Evolutionary conservation across 2,888 invertebrate genomes (phyloP).

Genomic region (Eumacrocentrus americanus): DNA sequence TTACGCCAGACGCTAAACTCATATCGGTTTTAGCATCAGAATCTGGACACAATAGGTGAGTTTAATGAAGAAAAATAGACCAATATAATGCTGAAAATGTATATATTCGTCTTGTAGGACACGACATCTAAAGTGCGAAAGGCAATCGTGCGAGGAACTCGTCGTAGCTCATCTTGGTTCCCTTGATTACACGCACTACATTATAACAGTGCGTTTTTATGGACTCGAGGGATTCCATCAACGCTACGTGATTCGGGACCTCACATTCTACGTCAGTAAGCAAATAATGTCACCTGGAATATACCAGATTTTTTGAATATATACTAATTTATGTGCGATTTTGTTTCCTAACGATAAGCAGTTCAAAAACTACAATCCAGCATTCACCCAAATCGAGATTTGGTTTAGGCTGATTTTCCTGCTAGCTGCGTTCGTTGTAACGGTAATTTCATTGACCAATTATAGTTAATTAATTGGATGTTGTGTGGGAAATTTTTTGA

Average conservation of each 20-base stretch:
- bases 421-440: conserved; percentile 81
- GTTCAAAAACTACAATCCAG: conserved; percentile 96
- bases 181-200: conserved; percentile 86
- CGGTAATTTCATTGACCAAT: too few relatives aligned
- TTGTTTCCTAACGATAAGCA: conserved; percentile 61
- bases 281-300: conserved; percentile 26
- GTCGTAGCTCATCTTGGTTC: conserved; percentile 88
- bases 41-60: conserved; percentile 77
- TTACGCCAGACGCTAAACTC: conserved; percentile 77
- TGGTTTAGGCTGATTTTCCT: conserved; percentile 96
- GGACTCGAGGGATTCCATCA: conserved; percentile 85
- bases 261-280: conserved; percentile 83
- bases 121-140: conserved; percentile 80
- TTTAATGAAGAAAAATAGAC: too few relatives aligned
- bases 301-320: background rate
- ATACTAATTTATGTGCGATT: conserved; percentile 8
- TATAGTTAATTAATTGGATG: too few relatives aligned
- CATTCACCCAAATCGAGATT: conserved; percentile 95
- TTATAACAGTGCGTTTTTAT: conserved; percentile 82
- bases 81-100: too few relatives aligned
- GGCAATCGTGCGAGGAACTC: conserved; percentile 84
- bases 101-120: too few relatives aligned
- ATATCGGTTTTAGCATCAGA: conserved; percentile 71
- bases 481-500: conserved; percentile 9
- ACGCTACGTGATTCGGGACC: conserved; percentile 81